Base-by-base conservation (phyloP, 2,113 vertebrate genomes). In the Hemicordylus capensis region DNA sequence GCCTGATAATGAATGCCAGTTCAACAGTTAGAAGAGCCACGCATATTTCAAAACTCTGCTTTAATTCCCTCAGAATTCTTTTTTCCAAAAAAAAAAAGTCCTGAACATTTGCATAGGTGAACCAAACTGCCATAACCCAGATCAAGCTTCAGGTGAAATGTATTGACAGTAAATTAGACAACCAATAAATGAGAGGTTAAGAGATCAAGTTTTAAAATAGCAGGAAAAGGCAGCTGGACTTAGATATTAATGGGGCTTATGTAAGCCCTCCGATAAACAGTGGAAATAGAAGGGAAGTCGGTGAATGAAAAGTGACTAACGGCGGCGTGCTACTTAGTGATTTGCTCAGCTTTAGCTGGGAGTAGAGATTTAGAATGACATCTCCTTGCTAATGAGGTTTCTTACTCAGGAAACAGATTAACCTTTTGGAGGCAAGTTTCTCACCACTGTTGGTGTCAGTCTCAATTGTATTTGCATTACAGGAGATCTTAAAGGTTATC, bases 401-500 rank as follows among this genome's bases (percentile, higher is more conserved):
- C 79, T 34, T 76, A 67, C 48, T 83, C 80, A 78, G 61, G 59
- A 89, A 90, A 83, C 26, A 82, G 63, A 89, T 88, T 91, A 90
- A 94, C 81, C 72, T 90, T 90, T 93, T 76, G 81, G 82, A 88
- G 22, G 87, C 59, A 88, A 78, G 75, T 70, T 92, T 87, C 64
- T 89, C 83, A 59, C 44, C 81, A 67, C 77, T 78, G 73, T 91
- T 76, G 66, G 48, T 88, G 88, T 74, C 88, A 90, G 69, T 67
- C 85, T 87, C 1, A 0, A 72, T 81, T 44, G 28, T 44, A 87
- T 90, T 90, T 90, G 64, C 78, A 78, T 51, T 76, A 77, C 34
- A 87, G 61, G 56, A 85, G 64, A 54, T 87, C 56, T 87, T 63
- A 44, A 83, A 88, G 28, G 76, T 77, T 91, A 80, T 80, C 72